phyloP scores from a whole-genome alignment of 2,888 invertebrate genomes.

The Bhutanitis thaidina region DNA sequence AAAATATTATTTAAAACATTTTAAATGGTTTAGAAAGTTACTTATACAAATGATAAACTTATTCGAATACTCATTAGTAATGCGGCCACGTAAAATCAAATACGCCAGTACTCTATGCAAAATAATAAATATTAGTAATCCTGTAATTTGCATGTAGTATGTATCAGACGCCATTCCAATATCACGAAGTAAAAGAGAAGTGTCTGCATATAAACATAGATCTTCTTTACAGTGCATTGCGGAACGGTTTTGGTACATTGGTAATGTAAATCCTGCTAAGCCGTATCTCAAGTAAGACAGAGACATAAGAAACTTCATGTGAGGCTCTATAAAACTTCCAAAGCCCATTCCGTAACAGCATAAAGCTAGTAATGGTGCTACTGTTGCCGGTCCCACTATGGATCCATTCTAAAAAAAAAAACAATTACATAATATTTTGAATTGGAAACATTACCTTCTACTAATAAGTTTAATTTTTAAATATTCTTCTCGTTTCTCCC shows the following conservation, averaged over 20 bases:
- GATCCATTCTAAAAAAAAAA: slow-evolving; percentile 75
- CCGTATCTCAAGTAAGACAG: slow-evolving; percentile 83
- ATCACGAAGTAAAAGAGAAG: slow-evolving; percentile 80
- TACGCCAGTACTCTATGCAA: slow-evolving; percentile 74
- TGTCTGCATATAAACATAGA: slow-evolving; percentile 76
- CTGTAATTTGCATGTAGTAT: slow-evolving; percentile 76
- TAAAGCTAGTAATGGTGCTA: slow-evolving; percentile 76
- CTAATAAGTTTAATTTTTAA: too few species aligned
- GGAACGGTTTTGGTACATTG: slow-evolving; percentile 80
- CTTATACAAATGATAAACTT: slow-evolving; percentile 72
- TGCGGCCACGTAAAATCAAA: slow-evolving; percentile 71
- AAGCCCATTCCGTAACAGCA: slow-evolving; percentile 82
- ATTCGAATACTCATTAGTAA: slow-evolving; percentile 74
- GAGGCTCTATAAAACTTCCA: slow-evolving; percentile 65
- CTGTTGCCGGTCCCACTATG: slow-evolving; percentile 74
- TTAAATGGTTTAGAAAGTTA: slow-evolving; percentile 60
- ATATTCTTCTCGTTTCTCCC: too few species aligned
- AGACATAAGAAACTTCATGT: slow-evolving; percentile 76
- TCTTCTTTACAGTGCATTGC: slow-evolving; percentile 78
- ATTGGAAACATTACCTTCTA: too few species aligned
- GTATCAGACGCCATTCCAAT: slow-evolving; percentile 77
- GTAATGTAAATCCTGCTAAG: slow-evolving; percentile 77
- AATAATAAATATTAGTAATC: slow-evolving; percentile 75
- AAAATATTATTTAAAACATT: too few species aligned
- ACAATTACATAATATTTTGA: not conserved